A percentile compares a stretch with the other conserved stretches of the same genome.
phyloP scores from a whole-genome alignment of 1,140 invertebrate species.

The Gonatopus flavifemur region DNA sequence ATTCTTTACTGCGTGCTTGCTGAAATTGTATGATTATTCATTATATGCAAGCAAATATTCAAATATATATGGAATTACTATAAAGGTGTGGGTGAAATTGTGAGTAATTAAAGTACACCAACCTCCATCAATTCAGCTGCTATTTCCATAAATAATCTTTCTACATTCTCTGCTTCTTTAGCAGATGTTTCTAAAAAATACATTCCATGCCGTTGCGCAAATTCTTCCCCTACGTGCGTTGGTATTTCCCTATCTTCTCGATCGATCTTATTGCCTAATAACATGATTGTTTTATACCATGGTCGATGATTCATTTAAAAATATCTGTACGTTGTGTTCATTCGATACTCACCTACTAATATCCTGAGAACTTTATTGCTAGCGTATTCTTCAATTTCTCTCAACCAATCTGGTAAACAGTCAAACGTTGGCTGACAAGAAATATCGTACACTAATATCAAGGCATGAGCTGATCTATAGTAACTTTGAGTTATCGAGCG shows the following conservation, averaged over 20 bases:
- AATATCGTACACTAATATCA: constrained; percentile 97
- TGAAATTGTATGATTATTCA: constrained; percentile 48
- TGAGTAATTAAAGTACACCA: constrained; percentile 39
- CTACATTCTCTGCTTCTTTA: constrained; percentile 97
- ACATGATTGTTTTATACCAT: constrained; percentile 10
- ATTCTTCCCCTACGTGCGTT: constrained; percentile 91
- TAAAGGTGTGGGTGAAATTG: too few species aligned
- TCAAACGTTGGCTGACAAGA: constrained; percentile 97
- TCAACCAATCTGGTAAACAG: constrained; percentile 90
- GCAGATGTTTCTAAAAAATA: constrained; percentile 98
- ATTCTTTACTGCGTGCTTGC: constrained; percentile 77
- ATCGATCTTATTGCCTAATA: constrained; percentile 92
- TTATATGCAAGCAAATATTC: neutral
- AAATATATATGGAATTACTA: too few species aligned
- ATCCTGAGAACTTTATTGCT: constrained; percentile 91
- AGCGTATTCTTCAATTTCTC: constrained; percentile 96
- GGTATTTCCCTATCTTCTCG: constrained; percentile 94
- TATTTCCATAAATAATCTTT: constrained; percentile 94
- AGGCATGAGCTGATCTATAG: constrained; percentile 94
- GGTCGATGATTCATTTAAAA: neutral
- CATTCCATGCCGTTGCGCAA: constrained; percentile 93
- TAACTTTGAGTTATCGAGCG: constrained; percentile 98
- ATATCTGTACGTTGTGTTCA: neutral
- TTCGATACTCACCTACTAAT: constrained; percentile 74
- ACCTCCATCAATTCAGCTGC: constrained; percentile 89